Evolutionary conservation across 2,888 invertebrate species (phyloP), one percentile per base, ranked within the genome.

Genomic region (Ennomos quercinarius): DNA sequence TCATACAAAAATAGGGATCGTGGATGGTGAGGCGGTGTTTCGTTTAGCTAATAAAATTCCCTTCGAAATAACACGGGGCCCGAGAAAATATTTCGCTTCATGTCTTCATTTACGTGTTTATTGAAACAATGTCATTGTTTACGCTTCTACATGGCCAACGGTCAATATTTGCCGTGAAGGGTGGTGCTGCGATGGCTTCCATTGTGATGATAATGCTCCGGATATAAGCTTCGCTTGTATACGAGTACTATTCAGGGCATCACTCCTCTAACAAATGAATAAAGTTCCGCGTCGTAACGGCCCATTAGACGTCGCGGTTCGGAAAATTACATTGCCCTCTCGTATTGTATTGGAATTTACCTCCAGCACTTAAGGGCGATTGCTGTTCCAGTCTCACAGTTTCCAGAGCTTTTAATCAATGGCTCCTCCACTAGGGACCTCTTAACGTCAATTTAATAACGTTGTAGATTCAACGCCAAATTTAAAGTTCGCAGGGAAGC

Each of bases 281-380:
- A 77, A 84, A 84, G 78, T 83, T 81, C 74, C 75, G 72, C 77
- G 70, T 68, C 74, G 70, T 70, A 80, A 84, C 77, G 78, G 73
- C 70, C 81, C 82, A 84, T 88, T 88, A 84, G 69, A 74, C 73
- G 73, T 73, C 74, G 71, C 67, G 71, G 72, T 77, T 71, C 69
- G 71, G 76, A 76, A 82, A 80, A 86, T 87, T 83, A 81, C 81
- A 77, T 79, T 69, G 74, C 76, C 52, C 60, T 73, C 73, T 73
- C 72, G 76, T 77, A 80, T 81, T 78, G 78, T 82, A 85, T 84
- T 74, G 81, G 76, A 80, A 82, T 87, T 80, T 80, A 83, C 77
- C 73, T 73, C 64, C 66, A 71, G 69, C 71, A 66, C 71, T 77
- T 68, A 61, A 72, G 68, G 63, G 67, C 70, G 68, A 73, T 78